A percentile compares a stretch with the other conserved stretches of the same genome.
phyloP scores from a whole-genome alignment of 2,113 vertebrate genomes.

The Chascanopsetta lugubris region DNA sequence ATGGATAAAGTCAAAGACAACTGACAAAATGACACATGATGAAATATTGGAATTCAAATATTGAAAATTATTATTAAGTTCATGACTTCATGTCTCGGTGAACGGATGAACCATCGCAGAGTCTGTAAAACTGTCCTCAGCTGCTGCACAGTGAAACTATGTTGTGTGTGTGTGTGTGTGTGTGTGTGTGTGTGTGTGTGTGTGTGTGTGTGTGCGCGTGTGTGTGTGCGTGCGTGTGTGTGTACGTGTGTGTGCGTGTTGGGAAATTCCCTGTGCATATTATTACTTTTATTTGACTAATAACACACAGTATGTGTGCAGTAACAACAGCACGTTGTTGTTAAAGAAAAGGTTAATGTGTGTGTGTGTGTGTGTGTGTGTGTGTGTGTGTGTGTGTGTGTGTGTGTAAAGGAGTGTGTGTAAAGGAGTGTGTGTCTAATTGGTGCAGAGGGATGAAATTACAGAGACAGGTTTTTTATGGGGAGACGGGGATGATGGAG shows the following conservation, averaged over 20 bases:
- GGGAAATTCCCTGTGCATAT: not conserved
- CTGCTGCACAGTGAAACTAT: not conserved
- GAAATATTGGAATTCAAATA: no score
- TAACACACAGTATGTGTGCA: not conserved
- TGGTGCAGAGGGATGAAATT: slow-evolving; percentile 24
- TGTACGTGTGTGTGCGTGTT: not conserved
- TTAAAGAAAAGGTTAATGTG: not conserved
- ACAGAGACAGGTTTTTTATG: slow-evolving; percentile 23
- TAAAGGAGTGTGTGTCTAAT: slow-evolving; percentile 4
- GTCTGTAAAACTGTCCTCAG: slow-evolving; percentile 36
- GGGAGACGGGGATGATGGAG: slow-evolving; percentile 4
- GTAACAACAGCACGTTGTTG: not conserved
- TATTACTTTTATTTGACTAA: not conserved
- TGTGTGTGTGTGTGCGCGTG: not conserved
- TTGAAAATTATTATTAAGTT: no score
- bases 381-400: slow-evolving; percentile 15
- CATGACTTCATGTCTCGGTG: slow-evolving; percentile 25
- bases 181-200: not conserved
- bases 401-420: slow-evolving; percentile 23
- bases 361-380: slow-evolving; percentile 10
- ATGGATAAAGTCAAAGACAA: no score
- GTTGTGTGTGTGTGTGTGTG: slow-evolving; percentile 1
- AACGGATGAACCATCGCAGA: slow-evolving; percentile 8
- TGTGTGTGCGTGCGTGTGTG: not conserved
- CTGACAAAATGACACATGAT: no score